phyloP scores from a whole-genome alignment of 2,113 vertebrate genomes.

The Phylloscopus trochiloides region DNA sequence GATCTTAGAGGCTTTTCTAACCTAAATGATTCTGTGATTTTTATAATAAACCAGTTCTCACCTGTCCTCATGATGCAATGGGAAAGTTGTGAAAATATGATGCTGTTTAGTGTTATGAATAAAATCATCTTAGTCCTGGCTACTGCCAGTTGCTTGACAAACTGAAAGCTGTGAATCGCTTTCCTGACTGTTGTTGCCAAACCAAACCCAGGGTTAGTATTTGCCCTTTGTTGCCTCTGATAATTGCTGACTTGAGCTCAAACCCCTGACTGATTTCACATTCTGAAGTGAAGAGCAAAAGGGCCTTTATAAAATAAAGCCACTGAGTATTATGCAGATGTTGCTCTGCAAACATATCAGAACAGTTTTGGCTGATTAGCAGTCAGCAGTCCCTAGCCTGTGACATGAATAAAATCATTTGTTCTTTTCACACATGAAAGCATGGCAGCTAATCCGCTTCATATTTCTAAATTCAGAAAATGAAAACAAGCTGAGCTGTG shows the following conservation, averaged over 20 bases:
- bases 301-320: conserved; percentile 40
- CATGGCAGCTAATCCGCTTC: conserved; percentile 31
- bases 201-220: not conserved
- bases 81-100: not conserved
- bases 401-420: conserved; percentile 40
- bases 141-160: not conserved
- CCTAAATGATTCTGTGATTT: not conserved
- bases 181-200: not conserved
- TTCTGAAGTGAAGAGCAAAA: conserved; percentile 42
- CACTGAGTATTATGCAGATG: conserved; percentile 46
- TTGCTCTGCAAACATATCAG: conserved; percentile 30
- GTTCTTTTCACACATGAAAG: conserved; percentile 53
- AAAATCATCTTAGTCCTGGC: not conserved
- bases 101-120: not conserved
- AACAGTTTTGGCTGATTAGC: conserved; percentile 39
- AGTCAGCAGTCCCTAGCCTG: conserved; percentile 35
- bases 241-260: conserved; percentile 53
- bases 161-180: not conserved
- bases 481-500: not conserved
- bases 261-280: conserved; percentile 28
- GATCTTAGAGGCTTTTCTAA: not conserved
- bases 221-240: conserved; percentile 36
- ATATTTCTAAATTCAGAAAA: conserved; percentile 31
- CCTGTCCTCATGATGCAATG: not conserved
- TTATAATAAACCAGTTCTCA: not conserved